These are phyloP conservation scores for Hemicordylus capensis DNA, from an alignment of 2,113 vertebrate genomes.

Conservation along the genomic window DNA sequence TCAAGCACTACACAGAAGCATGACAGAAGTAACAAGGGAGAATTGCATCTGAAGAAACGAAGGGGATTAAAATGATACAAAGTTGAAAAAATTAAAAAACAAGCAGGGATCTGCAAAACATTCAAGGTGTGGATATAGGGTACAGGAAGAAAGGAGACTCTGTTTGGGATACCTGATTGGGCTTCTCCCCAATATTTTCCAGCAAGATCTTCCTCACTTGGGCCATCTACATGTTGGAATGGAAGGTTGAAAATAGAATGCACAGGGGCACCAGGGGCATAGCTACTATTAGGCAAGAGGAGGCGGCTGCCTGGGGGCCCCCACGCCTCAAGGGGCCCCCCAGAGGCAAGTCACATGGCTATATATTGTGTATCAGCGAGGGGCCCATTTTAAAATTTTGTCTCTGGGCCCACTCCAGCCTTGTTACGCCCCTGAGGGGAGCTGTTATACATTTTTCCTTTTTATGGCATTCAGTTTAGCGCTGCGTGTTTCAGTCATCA, in stretches of 20 bases:
- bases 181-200: neutral
- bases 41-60: constrained; percentile 9
- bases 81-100: neutral
- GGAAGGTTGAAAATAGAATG: neutral
- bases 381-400: too few species aligned
- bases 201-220: neutral
- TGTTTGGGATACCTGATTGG: neutral
- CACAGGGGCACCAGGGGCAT: too few species aligned
- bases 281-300: too few species aligned
- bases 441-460: constrained; percentile 11
- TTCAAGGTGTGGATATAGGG: too few species aligned
- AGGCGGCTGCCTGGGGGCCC: too few species aligned
- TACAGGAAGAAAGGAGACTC: neutral
- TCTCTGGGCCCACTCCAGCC: too few species aligned
- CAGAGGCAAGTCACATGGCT: too few species aligned
- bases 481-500: neutral
- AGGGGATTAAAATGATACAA: neutral
- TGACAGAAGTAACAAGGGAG: constrained; percentile 32
- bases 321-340: too few species aligned
- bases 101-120: neutral
- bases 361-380: too few species aligned
- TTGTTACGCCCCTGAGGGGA: too few species aligned
- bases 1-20: neutral
- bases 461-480: neutral
- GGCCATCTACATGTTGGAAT: neutral